Base-by-base conservation (phyloP, 2,888 invertebrate genomes). In the Alcis repandata region DNA sequence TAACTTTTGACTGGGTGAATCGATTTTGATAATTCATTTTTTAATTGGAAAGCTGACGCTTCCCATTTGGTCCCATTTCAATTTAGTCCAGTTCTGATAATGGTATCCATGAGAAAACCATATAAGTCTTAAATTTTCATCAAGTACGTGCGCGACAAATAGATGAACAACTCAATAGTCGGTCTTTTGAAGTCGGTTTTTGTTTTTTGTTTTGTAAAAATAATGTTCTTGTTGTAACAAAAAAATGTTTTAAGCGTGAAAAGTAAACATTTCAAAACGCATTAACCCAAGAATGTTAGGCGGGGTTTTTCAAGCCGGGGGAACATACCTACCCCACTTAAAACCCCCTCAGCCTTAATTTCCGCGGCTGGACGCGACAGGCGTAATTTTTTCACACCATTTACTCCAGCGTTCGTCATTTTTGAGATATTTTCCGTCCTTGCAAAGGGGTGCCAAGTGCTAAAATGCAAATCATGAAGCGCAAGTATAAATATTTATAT, bases 301-400 rank as follows among this genome's bases (percentile, higher is more conserved):
- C 19, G 56, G 8, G 8, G 17, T 19, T 36, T 45, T 56, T 20
- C 32, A n/a, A 19, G 41, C 67, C 45, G 32, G 62, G 62, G 48
- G 46, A 43, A 45, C 22, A 51, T 13, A 48, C 68, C 49, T 13
- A 48, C 68, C 49, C 70, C 60, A 51, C 74, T 79, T 77, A 70
- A 76, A 68, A 60, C 53, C 75, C 59, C 67, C 68, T 27, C 73
- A 65, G 72, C 76, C 80, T 84, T 82, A 82, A 87, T 84, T 85
- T 85, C 83, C 82, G 79, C 75, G 74, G 76, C 74, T 83, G 84
- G 81, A 71, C 75, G 68, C 82, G 82, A 80, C 83, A 76, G 73
- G 84, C 80, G 85, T 83, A 84, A 88, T 88, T 88, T 89, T 89
- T 88, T 83, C 92, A 89, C 85, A 76, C 91, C 92, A 92, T 92